phyloP scores from a whole-genome alignment of 2,797 vertebrate genomes.

The Hypotaenidia philippensis region DNA sequence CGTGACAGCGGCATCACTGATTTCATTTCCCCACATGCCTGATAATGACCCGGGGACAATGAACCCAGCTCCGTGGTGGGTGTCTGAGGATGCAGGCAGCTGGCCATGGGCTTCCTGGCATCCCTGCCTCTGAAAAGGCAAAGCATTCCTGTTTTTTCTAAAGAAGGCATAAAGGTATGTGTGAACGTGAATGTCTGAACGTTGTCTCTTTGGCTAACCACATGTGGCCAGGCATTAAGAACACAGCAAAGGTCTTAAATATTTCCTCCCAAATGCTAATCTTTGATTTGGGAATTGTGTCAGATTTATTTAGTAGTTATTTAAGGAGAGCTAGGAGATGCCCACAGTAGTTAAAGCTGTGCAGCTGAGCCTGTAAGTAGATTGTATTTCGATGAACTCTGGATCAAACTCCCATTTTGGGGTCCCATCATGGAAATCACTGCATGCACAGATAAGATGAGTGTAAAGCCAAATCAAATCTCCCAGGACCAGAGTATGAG shows the following conservation, averaged over 20 bases:
- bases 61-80: not conserved
- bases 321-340: not conserved
- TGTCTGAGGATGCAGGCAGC: not conserved
- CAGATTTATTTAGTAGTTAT: not conserved
- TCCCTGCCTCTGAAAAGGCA: not conserved
- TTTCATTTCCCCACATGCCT: not conserved
- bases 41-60: not conserved
- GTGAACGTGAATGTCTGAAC: not conserved
- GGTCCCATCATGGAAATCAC: not conserved
- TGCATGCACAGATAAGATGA: not conserved
- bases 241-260: not conserved
- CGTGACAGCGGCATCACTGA: not conserved
- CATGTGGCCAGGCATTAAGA: not conserved
- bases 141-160: fast-evolving
- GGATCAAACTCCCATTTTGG: not conserved
- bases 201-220: not conserved
- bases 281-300: not conserved
- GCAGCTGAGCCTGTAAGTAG: slow-evolving; percentile 15
- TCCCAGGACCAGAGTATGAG: not conserved
- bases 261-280: not conserved
- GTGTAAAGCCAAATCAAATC: not conserved
- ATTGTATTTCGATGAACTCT: not conserved
- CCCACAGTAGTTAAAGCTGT: slow-evolving; percentile 1
- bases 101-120: not conserved
- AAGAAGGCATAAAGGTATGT: not conserved